Evolutionary conservation across 2,888 invertebrate genomes (phyloP).

Genomic region (Ischnus inquisitorius): DNA sequence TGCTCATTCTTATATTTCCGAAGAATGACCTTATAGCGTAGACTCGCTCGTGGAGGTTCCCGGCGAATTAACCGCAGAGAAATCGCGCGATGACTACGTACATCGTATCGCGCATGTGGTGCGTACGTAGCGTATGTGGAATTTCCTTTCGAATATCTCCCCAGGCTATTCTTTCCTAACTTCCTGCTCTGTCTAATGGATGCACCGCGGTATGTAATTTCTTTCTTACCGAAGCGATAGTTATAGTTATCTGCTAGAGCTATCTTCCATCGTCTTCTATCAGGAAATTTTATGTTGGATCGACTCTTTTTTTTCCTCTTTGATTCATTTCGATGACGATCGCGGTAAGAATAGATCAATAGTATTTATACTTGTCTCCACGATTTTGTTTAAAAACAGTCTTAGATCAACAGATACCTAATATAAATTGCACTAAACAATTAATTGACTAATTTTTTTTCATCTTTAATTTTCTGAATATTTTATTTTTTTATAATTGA

Average conservation of each 20-base stretch:
- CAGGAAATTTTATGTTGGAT: not conserved
- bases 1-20: conserved; percentile 37
- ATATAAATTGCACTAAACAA: no score
- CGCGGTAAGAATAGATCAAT: not conserved
- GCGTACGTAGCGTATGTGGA: conserved; percentile 48
- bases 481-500: not conserved
- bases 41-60: conserved; percentile 34
- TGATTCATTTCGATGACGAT: not conserved
- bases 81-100: conserved; percentile 56
- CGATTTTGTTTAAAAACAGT: not conserved
- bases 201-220: conserved; percentile 43
- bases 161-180: conserved; percentile 43
- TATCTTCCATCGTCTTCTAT: not conserved
- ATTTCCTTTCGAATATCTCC: conserved; percentile 60
- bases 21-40: conserved; percentile 57
- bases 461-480: not conserved
- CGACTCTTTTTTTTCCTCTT: not conserved
- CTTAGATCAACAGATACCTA: not conserved
- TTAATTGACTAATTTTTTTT: not conserved
- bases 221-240: conserved; percentile 21
- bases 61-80: conserved; percentile 50
- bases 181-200: conserved; percentile 43
- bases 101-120: not conserved
- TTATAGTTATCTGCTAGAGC: not conserved
- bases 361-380: not conserved